Conservation (phyloP, 2,888 invertebrate species). For the Drosophila gaucha region DNA sequence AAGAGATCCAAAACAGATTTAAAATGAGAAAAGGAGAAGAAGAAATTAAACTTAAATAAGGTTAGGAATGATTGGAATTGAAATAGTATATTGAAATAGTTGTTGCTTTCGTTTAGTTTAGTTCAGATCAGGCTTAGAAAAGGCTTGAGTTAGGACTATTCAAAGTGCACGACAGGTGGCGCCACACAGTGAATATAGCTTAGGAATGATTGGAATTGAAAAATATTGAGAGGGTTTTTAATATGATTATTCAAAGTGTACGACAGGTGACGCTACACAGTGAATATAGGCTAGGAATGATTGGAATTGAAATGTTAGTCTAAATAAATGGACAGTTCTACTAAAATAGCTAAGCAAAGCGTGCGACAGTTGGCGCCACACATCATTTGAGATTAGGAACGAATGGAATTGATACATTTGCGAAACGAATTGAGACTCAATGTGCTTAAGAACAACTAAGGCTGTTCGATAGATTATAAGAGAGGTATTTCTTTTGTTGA, state of each 20-base stretch:
- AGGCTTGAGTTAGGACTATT: no score
- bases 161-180: no score
- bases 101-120: no score
- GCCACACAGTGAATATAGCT: no score
- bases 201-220: constrained; percentile 14
- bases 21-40: background rate
- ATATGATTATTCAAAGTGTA: background rate
- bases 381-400: background rate
- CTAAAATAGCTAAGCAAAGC: no score
- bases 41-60: background rate
- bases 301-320: no score
- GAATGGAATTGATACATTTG: background rate
- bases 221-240: background rate
- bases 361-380: constrained; percentile 4
- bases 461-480: no score
- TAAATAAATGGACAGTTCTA: no score
- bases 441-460: background rate
- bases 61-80: constrained; percentile 12
- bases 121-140: no score
- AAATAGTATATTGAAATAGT: background rate
- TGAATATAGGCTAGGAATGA: background rate
- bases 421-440: background rate
- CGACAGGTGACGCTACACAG: no score
- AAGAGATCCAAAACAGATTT: no score
- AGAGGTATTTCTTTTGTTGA: no score